Evolutionary conservation across 2,113 vertebrate species (phyloP).

Genomic region (Fregata magnificens): DNA sequence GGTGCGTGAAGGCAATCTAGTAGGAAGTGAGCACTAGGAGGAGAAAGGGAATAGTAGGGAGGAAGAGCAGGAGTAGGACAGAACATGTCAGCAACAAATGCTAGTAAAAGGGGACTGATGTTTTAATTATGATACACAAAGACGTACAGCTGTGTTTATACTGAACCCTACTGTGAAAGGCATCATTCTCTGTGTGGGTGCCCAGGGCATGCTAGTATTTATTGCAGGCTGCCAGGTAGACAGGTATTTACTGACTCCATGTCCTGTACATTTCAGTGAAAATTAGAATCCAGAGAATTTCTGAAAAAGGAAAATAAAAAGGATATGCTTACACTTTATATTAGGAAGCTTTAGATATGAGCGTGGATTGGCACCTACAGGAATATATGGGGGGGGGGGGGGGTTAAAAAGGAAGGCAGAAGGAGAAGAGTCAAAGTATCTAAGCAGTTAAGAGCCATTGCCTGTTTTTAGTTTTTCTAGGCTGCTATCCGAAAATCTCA

Average conservation of each 20-base stretch:
- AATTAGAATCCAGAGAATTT: neutral
- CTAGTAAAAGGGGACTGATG: neutral
- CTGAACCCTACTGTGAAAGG: neutral
- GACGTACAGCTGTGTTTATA: neutral
- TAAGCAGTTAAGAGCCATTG: neutral
- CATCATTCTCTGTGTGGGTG: neutral
- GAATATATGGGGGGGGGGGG: neutral
- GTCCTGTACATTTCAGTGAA: neutral
- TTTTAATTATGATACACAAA: neutral
- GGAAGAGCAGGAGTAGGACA: neutral
- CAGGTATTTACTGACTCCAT: neutral
- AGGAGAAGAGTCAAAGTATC: neutral
- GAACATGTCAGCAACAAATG: neutral
- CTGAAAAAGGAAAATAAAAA: neutral
- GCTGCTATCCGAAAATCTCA: neutral
- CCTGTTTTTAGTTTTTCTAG: neutral
- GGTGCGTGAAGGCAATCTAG: neutral
- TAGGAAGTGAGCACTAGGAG: neutral
- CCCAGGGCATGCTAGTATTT: rapidly evolving
- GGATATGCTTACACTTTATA: neutral
- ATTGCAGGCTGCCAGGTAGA: neutral
- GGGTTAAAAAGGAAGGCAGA: neutral
- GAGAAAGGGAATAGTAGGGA: neutral
- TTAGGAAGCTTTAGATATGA: neutral
- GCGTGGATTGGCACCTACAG: neutral